These are phyloP conservation scores for Melikaiella ostensackeni DNA, from an alignment of 2,888 invertebrate genomes.

Conservation along the genomic window DNA sequence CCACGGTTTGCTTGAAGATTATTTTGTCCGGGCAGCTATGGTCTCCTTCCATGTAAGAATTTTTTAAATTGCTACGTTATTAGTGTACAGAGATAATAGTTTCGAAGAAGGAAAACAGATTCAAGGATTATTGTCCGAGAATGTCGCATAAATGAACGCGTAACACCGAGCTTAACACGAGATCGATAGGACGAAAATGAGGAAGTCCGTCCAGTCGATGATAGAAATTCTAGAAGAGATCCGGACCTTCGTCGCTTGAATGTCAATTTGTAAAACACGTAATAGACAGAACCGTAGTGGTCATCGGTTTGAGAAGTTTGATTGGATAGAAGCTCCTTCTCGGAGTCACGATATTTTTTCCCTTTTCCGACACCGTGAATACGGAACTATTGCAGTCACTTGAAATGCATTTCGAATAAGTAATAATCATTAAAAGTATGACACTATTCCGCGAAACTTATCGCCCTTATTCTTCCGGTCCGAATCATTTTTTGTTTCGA, in stretches of 20 bases:
- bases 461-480: slow-evolving; percentile 6
- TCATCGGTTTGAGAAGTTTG: not conserved
- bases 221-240: slow-evolving; percentile 28
- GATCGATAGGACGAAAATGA: slow-evolving; percentile 24
- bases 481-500: slow-evolving; percentile 16
- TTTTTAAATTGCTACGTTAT: slow-evolving; percentile 14
- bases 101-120: slow-evolving; percentile 28
- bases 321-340: slow-evolving; percentile 1
- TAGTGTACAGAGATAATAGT: slow-evolving; percentile 37
- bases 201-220: slow-evolving; percentile 15
- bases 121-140: slow-evolving; percentile 39
- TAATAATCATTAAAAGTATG: slow-evolving; percentile 20
- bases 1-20: not conserved
- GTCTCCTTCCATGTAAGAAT: not conserved
- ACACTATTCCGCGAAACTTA: slow-evolving; percentile 19
- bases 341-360: not conserved
- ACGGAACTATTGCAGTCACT: not conserved
- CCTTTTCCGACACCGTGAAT: not conserved
- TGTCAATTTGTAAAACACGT: slow-evolving; percentile 15
- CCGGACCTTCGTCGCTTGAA: slow-evolving; percentile 21
- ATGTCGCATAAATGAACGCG: slow-evolving; percentile 10
- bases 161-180: slow-evolving; percentile 29
- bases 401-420: slow-evolving; percentile 2
- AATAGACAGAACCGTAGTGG: slow-evolving; percentile 1
- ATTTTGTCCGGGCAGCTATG: not conserved